A percentile compares a stretch with the other conserved stretches of the same genome.
Conservation (phyloP, 2,113 vertebrate species). For the Vulpes ferrilata region DNA sequence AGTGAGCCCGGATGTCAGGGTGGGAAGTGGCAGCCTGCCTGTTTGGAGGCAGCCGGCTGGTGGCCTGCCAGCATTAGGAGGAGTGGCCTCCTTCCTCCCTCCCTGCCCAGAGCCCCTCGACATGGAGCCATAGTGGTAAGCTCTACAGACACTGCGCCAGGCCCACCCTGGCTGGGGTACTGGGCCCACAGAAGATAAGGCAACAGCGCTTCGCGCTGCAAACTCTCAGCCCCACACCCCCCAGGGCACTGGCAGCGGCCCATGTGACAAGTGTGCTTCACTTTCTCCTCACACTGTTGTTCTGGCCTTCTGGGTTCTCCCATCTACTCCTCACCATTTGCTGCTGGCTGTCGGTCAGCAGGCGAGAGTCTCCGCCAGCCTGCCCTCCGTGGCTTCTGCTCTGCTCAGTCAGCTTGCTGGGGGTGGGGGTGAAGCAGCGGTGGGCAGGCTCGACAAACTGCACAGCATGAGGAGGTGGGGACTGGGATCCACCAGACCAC, state of each 20-base stretch:
- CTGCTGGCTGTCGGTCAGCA: neutral
- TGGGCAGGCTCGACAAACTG: neutral
- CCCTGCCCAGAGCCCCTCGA: neutral
- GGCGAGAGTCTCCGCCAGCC: neutral
- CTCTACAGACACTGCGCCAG: neutral
- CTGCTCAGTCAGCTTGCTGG: neutral
- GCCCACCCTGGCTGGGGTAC: neutral
- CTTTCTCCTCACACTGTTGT: neutral
- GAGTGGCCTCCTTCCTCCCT: neutral
- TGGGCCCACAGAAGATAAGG: neutral
- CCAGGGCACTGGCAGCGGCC: neutral
- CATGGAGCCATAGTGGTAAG: rapidly evolving
- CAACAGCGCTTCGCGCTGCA: neutral
- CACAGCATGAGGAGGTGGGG: rapidly evolving
- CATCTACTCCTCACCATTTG: neutral
- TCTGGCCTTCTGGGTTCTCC: neutral
- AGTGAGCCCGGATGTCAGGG: neutral
- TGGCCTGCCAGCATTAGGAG: neutral
- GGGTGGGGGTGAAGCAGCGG: neutral
- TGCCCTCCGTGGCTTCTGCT: neutral
- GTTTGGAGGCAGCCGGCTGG: neutral
- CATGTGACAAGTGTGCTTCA: neutral
- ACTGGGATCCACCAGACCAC: neutral
- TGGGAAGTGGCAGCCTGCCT: neutral
- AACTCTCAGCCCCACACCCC: neutral